A percentile compares a stretch with the other conserved stretches of the same genome.
Conservation (phyloP, 1,140 invertebrate species). For the Lordiphosa mommai region DNA sequence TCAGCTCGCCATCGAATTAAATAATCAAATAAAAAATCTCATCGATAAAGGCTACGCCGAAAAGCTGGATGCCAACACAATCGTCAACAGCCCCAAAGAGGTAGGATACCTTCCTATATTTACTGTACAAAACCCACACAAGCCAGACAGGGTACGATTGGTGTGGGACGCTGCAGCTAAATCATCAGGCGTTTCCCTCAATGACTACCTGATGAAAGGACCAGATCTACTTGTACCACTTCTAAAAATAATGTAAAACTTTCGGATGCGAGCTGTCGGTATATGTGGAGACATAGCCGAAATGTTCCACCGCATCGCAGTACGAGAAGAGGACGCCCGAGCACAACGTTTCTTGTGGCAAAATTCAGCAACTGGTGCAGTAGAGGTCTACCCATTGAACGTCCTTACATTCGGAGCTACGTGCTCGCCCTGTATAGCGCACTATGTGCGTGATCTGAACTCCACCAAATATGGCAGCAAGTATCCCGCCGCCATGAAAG, state of each 20-base stretch:
- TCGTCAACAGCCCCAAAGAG: not conserved
- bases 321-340: not conserved
- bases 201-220: not conserved
- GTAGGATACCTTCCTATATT: conserved; percentile 7
- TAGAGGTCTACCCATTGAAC: not conserved
- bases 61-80: not conserved
- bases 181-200: not conserved
- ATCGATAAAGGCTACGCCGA: not conserved
- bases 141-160: no score
- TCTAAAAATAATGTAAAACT: not conserved
- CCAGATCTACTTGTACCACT: not conserved
- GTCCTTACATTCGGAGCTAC: conserved; percentile 10
- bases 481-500: not conserved
- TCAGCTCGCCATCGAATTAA: not conserved
- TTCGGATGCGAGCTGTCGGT: not conserved
- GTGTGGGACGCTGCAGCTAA: no score
- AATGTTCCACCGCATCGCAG: conserved; percentile 9
- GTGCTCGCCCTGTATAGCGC: no score
- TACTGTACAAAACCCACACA: conserved; percentile 4
- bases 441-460: not conserved
- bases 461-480: not conserved
- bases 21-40: not conserved
- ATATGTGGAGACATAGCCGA: conserved; percentile 3
- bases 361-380: not conserved
- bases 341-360: conserved; percentile 9